Percentiles rank a stretch among this genome's conserved stretches.
Evolutionary conservation across 2,888 invertebrate genomes (phyloP).

Genomic region (Cacoxenus indagator): DNA sequence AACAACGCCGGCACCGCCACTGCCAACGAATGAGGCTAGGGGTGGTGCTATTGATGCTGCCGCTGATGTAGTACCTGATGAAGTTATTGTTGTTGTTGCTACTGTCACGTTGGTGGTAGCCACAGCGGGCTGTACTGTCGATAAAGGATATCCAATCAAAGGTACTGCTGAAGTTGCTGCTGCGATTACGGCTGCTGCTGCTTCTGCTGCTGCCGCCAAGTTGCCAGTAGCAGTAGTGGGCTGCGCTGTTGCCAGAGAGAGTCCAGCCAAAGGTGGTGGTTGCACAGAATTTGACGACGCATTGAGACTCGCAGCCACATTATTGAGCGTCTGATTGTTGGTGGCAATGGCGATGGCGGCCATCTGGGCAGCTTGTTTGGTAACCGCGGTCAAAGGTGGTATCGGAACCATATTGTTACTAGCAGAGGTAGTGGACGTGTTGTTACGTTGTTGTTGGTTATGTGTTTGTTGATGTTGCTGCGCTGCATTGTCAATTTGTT

Average conservation of each 20-base stretch:
- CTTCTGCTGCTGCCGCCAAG: background rate
- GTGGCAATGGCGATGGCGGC: background rate
- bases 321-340: background rate
- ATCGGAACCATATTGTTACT: constrained; percentile 48
- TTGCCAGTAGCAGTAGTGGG: background rate
- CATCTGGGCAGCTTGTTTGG: constrained; percentile 42
- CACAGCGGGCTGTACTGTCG: background rate
- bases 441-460: too few species aligned
- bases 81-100: constrained; percentile 12
- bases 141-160: background rate
- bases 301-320: background rate
- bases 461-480: constrained; percentile 35
- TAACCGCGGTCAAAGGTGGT: constrained; percentile 65
- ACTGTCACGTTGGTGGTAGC: background rate
- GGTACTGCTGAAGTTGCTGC: background rate
- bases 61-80: background rate
- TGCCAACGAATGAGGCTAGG: background rate
- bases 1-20: background rate
- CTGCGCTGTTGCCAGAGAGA: constrained; percentile 26
- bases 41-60: background rate
- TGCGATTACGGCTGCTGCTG: background rate
- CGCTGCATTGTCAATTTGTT: constrained; percentile 36
- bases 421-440: background rate
- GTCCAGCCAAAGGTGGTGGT: constrained; percentile 63
- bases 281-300: constrained; percentile 23